These are phyloP conservation scores for Leucozona laternaria DNA, from an alignment of 2,888 invertebrate genomes.

Conservation along the genomic window DNA sequence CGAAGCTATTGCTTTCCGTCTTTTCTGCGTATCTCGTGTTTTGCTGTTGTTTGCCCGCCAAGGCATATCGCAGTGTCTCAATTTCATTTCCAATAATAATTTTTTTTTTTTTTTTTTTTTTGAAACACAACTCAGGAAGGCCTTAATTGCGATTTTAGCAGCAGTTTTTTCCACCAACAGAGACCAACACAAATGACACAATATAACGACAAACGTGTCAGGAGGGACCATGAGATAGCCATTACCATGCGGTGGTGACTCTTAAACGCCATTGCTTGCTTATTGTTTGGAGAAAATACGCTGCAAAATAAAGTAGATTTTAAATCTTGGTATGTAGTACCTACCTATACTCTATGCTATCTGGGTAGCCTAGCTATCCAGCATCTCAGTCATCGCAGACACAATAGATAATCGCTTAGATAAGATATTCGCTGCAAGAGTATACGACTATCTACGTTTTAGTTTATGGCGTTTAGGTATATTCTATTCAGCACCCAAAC, in stretches of 20 bases:
- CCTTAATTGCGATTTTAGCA: slow-evolving; percentile 66
- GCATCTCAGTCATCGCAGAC: slow-evolving; percentile 69
- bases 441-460: slow-evolving; percentile 43
- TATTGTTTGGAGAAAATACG: slow-evolving; percentile 54
- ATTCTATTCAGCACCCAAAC: slow-evolving; percentile 39
- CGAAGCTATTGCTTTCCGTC: slow-evolving; percentile 56
- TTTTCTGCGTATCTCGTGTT: slow-evolving; percentile 46
- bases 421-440: slow-evolving; percentile 65
- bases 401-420: slow-evolving; percentile 75
- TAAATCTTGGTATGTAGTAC: slow-evolving; percentile 1
- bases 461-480: slow-evolving; percentile 48
- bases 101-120: too few relatives aligned
- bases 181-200: slow-evolving; percentile 55
- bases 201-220: slow-evolving; percentile 59
- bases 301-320: slow-evolving; percentile 53
- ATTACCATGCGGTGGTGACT: slow-evolving; percentile 17
- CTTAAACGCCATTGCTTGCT: slow-evolving; percentile 28
- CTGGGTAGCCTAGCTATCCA: slow-evolving; percentile 39
- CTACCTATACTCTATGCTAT: neutral
- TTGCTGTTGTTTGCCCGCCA: slow-evolving; percentile 36
- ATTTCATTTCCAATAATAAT: slow-evolving; percentile 62
- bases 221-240: slow-evolving; percentile 45
- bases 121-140: slow-evolving; percentile 56
- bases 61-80: slow-evolving; percentile 59
- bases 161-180: neutral